Evolutionary conservation across 1,140 invertebrate species (phyloP).

Genomic region (Marisa cornuarietis): DNA sequence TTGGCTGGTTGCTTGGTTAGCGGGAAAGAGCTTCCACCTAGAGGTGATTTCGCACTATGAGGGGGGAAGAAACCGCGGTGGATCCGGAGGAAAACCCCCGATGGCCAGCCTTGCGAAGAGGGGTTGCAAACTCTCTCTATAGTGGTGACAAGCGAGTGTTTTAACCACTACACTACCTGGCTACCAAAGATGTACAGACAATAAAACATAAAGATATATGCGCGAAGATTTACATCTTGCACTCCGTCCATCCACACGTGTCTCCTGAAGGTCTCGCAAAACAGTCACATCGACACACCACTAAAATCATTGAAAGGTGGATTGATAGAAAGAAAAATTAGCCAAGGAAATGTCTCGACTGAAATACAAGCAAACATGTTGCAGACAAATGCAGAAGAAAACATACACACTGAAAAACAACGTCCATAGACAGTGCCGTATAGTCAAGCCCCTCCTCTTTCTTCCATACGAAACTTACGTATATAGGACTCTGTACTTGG

Average conservation of each 20-base stretch:
- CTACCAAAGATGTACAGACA: background rate
- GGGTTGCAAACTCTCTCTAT: too few species aligned
- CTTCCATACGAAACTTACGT: background rate
- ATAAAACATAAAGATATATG: background rate
- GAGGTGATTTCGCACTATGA: too few species aligned
- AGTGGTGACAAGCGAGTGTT: too few species aligned
- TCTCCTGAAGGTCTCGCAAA: background rate
- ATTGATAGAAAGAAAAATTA: background rate
- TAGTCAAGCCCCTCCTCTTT: background rate
- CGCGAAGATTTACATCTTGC: background rate
- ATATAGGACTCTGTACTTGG: slow-evolving; percentile 1
- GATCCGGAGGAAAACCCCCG: too few species aligned
- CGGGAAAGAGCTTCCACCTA: too few species aligned
- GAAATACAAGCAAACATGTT: background rate
- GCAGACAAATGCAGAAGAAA: background rate
- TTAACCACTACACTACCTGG: too few species aligned
- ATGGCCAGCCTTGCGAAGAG: too few species aligned
- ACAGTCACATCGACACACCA: slow-evolving; percentile 1
- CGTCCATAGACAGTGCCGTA: too few species aligned
- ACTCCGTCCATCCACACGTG: background rate
- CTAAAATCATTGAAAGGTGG: background rate
- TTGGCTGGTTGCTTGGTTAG: too few species aligned
- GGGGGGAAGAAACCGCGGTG: too few species aligned
- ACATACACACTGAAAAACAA: background rate
- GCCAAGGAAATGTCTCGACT: background rate